phyloP scores from a whole-genome alignment of 1,140 invertebrate species.

The Pseudoatta argentina region DNA sequence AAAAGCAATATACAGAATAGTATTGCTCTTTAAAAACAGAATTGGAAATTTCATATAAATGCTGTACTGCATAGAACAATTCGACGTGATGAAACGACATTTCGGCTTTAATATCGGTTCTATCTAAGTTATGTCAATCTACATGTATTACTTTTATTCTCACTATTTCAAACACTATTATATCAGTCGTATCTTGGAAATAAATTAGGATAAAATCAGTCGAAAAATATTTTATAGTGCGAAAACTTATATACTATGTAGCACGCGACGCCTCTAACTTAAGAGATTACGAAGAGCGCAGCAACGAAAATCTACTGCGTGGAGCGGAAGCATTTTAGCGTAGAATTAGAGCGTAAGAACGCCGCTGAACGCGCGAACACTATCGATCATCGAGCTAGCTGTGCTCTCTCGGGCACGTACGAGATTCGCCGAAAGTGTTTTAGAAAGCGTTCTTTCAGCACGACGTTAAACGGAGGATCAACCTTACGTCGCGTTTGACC shows the following conservation, averaged over 20 bases:
- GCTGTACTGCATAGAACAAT: not conserved
- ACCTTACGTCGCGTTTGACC: slow-evolving; percentile 38
- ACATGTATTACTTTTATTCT: slow-evolving; percentile 18
- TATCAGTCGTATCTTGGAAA: not conserved
- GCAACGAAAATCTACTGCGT: slow-evolving; percentile 13
- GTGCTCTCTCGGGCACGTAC: slow-evolving; percentile 48
- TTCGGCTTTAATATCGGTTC: slow-evolving; percentile 39
- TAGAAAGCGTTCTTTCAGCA: slow-evolving; percentile 48
- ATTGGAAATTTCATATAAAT: slow-evolving; percentile 42
- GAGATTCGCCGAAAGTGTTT: slow-evolving; percentile 55
- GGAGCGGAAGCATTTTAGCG: slow-evolving; percentile 11
- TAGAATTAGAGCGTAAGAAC: slow-evolving; percentile 55
- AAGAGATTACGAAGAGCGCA: not conserved
- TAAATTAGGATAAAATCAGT: not conserved
- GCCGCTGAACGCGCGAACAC: slow-evolving; percentile 27
- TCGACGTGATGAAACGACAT: slow-evolving; percentile 5
- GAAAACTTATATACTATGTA: not conserved
- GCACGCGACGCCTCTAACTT: not conserved
- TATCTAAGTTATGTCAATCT: not conserved
- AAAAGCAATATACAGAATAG: slow-evolving; percentile 19
- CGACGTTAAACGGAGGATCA: slow-evolving; percentile 45
- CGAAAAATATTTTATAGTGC: not conserved
- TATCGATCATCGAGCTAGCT: slow-evolving; percentile 51
- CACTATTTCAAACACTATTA: not conserved
- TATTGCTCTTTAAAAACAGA: slow-evolving; percentile 38